These are phyloP conservation scores for Bufo gargarizans DNA, from an alignment of 2,113 vertebrate species.

Conservation along the genomic window DNA sequence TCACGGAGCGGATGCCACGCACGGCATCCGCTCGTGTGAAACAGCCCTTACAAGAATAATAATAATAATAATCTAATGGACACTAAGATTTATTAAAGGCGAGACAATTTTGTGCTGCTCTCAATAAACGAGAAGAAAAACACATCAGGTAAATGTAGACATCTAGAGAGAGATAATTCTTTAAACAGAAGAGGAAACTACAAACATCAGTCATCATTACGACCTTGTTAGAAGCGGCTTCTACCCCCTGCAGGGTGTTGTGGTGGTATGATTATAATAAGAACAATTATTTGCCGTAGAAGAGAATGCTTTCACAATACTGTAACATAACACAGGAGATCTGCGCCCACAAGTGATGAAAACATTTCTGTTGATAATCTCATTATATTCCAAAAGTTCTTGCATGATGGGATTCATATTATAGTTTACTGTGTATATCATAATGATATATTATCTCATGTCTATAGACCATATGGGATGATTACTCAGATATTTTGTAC, in stretches of 20 bases:
- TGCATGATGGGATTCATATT: background rate
- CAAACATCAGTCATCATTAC: background rate
- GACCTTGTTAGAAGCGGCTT: background rate
- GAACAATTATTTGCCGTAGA: background rate
- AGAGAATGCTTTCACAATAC: background rate
- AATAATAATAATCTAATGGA: no score
- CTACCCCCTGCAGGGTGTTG: constrained; percentile 3
- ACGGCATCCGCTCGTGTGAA: no score
- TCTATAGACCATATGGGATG: background rate
- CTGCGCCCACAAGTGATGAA: background rate
- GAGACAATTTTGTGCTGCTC: background rate
- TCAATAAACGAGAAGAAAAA: background rate
- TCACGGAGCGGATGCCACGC: no score
- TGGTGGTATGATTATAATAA: constrained; percentile 4
- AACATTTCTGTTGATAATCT: background rate
- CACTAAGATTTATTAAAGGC: no score
- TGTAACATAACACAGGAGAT: background rate
- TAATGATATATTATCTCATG: background rate
- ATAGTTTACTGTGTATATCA: background rate
- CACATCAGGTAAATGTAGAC: no score
- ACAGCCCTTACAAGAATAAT: no score
- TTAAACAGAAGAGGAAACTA: background rate
- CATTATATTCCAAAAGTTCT: background rate
- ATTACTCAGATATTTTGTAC: background rate
- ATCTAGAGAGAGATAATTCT: background rate